Evolutionary conservation across 2,888 invertebrate genomes (phyloP), one percentile per base, ranked within the genome.

Genomic region (Deilephila elpenor): DNA sequence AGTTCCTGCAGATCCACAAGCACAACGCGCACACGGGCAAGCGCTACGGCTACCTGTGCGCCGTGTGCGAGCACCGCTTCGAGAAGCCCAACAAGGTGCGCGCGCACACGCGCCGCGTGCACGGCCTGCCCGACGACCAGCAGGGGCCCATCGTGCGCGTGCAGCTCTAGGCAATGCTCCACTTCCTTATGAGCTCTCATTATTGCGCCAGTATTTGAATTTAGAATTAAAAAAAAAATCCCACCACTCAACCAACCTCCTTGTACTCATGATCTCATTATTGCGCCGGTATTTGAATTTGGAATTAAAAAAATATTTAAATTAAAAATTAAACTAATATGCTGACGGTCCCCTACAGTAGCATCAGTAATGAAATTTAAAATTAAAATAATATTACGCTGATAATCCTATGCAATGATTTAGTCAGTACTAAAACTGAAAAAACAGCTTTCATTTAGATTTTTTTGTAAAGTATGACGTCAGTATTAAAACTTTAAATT

Each of bases 21-120:
- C 93, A 93, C 84, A 93, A 93, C 83, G 91, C 91, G 53, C 94
- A 94, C 85, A 93, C 93, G 0, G 94, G 93, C 75, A 87, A 87
- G 73, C 85, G 90, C 0, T 94, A 93, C 80, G 92, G 91, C 0
- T 93, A 94, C 76, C 84, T 93, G 20, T 94, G 93, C 76, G 82
- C 87, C 0, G 82, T 93, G 19, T 94, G 94, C 83, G 89, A 87
- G 73, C 93, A 92, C 74, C 87, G 92, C 71, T 93, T 93, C 82
- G 93, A 94, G 85, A 93, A 93, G 75, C 93, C 93, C 32, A 93
- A 94, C 80, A 93, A 93, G 72, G 93, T 92, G n/a, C 88, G 92
- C 29, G 91, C 92, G 51, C 94, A 94, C 78, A 84, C 88, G 71
- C 73, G 93, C 0, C 83, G 93, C 6, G 93, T 92, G 44, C 94